Evolutionary conservation across 2,797 vertebrate species (phyloP), one percentile per base, ranked within the genome.

Genomic region (Paratrypauchen microcephalus): DNA sequence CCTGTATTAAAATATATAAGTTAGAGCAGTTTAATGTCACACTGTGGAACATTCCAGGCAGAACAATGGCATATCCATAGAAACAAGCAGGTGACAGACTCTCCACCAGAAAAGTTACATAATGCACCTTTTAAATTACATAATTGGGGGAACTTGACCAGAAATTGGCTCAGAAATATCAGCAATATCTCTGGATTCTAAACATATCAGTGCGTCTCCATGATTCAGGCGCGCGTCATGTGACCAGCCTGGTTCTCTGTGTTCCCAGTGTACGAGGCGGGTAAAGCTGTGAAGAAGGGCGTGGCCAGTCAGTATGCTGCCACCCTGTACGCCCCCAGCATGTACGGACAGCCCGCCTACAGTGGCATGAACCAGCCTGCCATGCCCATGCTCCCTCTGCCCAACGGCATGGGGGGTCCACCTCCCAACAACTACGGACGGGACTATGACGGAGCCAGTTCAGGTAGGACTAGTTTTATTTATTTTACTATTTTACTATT

Each of bases 211-310:
- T 36, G 8, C 7, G 13, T 41, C 12, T 41, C 12, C 39, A 3
- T 41, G 39, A 13, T 41, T 41, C 39, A 41, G n/a, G 12, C 8
- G 7, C 11, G n/a, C n/a, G 19, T 48, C 6, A 18, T 54, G 23
- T 19, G 28, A 60, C 32, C 19, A 39, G 5, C 8, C 24, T 45
- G 12, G n/a, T 45, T 4, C 36, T 23, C 4, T 71, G 65, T 2
- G 68, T 57, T 70, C 3, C 1, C 83, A 97, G 96, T 97, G 74
- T 97, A 97, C 5, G 91, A 95, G 52, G 96, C 96, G 0, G 96
- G 96, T 18, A 97, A 97, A 88, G 95, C 95, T 2, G 95, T 94
- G 64, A 97, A 96, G 74, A 89, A 94, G 0, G 95, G 95, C 0
- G 0, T 91, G 0, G 72, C 92, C 18, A 93, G 88, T 70, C 88